These are phyloP conservation scores for Tenthredo livida DNA, from an alignment of 2,888 invertebrate species.

Conservation along the genomic window DNA sequence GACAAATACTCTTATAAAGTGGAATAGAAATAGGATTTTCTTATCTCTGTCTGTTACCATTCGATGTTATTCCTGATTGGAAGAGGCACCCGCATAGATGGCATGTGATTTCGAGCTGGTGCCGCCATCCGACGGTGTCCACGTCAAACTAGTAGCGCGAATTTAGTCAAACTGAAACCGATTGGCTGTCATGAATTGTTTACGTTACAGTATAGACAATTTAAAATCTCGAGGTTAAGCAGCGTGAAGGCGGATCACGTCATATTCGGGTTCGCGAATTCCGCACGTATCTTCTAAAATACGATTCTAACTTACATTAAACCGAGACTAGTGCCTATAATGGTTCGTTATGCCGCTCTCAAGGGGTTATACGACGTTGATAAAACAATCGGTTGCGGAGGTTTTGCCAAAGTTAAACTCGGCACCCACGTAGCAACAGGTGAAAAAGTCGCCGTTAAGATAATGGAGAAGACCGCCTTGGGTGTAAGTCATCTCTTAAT, in stretches of 20 bases:
- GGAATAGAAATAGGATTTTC: not conserved
- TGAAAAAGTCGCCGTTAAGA: slow-evolving; percentile 90
- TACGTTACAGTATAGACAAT: slow-evolving; percentile 63
- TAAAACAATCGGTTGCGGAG: slow-evolving; percentile 87
- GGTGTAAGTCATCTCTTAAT: slow-evolving; percentile 80
- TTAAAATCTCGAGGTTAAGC: slow-evolving; percentile 60
- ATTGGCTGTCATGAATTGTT: slow-evolving; percentile 65
- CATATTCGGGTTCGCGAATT: not conserved
- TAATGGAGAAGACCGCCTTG: slow-evolving; percentile 87
- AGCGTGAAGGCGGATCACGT: slow-evolving; percentile 29
- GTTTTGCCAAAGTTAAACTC: slow-evolving; percentile 90
- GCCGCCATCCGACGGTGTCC: not conserved
- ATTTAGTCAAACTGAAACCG: slow-evolving; percentile 18
- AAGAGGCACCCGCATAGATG: not conserved
- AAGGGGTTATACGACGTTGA: slow-evolving; percentile 84
- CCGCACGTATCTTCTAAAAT: slow-evolving; percentile 21
- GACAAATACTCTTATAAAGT: not conserved
- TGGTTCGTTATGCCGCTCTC: slow-evolving; percentile 80
- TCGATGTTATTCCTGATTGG: not conserved
- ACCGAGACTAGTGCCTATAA: slow-evolving; percentile 64
- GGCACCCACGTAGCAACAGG: slow-evolving; percentile 89
- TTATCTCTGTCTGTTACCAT: too few relatives aligned
- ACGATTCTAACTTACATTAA: slow-evolving; percentile 23
- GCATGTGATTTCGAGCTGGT: not conserved
- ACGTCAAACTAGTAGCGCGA: not conserved